These are phyloP conservation scores for Parnassius glacialis DNA, from an alignment of 2,888 invertebrate species.

Conservation along the genomic window DNA sequence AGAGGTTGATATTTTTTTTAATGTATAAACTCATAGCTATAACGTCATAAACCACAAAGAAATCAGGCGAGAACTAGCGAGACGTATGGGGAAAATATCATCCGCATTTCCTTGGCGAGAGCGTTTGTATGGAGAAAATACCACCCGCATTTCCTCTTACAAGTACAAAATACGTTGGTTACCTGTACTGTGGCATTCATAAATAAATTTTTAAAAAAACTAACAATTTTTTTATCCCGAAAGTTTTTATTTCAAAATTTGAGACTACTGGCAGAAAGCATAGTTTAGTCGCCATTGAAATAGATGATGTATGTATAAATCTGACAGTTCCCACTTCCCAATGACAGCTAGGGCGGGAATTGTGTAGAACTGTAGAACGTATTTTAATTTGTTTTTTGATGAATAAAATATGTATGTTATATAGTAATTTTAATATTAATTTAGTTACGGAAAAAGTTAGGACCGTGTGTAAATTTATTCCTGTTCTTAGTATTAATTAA, in stretches of 20 bases:
- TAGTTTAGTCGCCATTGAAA: background rate
- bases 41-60: no score
- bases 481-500: no score
- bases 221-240: background rate
- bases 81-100: no score
- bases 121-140: no score
- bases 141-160: background rate
- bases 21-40: no score
- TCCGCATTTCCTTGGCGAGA: no score
- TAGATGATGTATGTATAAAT: background rate
- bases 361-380: background rate
- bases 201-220: background rate
- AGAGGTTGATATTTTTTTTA: no score
- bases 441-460: background rate
- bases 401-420: conserved; percentile 5
- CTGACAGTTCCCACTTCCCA: no score
- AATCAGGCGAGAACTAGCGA: no score
- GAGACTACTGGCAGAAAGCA: background rate
- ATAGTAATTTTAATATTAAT: background rate
- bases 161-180: conserved; percentile 18
- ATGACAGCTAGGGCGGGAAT: background rate
- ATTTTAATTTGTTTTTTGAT: background rate
- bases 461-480: no score
- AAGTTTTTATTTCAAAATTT: background rate
- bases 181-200: background rate